A percentile compares a stretch with the other conserved stretches of the same genome.
These are phyloP conservation scores for Cardiocondyla obscurior DNA, from an alignment of 1,140 invertebrate genomes.

Conservation along the genomic window DNA sequence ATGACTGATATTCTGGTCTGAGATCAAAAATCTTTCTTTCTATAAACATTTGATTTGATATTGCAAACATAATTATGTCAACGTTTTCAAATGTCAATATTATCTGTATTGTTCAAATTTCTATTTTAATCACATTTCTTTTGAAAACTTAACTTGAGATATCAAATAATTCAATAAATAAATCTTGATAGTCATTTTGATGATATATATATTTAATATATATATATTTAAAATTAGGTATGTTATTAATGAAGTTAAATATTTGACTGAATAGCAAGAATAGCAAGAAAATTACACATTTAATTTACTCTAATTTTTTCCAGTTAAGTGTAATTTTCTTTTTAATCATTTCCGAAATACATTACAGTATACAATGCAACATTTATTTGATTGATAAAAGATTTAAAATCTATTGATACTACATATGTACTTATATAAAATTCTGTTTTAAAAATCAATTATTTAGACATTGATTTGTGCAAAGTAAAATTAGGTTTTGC, in stretches of 20 bases:
- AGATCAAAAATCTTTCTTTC: not conserved
- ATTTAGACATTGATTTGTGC: not conserved
- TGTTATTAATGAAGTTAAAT: too few species aligned
- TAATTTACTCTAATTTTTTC: not conserved
- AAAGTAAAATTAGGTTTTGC: not conserved
- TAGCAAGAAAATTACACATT: not conserved
- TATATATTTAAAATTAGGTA: too few species aligned
- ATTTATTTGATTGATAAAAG: not conserved
- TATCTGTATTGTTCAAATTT: not conserved
- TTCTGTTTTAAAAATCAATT: not conserved
- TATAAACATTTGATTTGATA: not conserved
- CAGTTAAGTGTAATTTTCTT: not conserved
- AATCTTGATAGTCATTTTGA: not conserved
- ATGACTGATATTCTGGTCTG: not conserved
- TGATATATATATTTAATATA: not conserved
- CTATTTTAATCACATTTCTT: not conserved
- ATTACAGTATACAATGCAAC: not conserved
- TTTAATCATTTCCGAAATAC: not conserved
- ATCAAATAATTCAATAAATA: not conserved
- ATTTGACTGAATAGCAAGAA: too few species aligned
- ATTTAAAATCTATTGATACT: not conserved
- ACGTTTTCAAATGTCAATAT: not conserved
- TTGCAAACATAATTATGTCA: not conserved
- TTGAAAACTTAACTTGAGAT: not conserved
- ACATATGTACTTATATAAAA: not conserved